These are phyloP conservation scores for Pristionchus exspectatus DNA, from an alignment of 2,888 invertebrate genomes.

Conservation along the genomic window DNA sequence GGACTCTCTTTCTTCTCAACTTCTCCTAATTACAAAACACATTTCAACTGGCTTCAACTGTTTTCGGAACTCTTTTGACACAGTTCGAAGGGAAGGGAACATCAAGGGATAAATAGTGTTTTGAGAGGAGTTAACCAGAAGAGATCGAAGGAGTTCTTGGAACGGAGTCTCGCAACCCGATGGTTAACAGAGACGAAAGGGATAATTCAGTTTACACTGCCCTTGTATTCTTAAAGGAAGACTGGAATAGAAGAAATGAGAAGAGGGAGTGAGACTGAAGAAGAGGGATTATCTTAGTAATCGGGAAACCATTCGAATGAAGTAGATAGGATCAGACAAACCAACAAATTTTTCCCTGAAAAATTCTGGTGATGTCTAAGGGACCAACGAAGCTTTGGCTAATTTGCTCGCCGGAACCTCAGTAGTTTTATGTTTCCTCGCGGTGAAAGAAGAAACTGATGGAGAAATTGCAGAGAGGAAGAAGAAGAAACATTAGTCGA, in stretches of 20 bases:
- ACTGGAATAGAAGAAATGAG: constrained; percentile 13
- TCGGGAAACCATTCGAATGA: not conserved
- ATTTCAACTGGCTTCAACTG: constrained; percentile 1
- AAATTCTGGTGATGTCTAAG: not conserved
- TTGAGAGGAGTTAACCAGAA: not conserved
- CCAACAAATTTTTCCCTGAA: not conserved
- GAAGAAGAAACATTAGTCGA: constrained; percentile 4
- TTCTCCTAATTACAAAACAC: constrained; percentile 25
- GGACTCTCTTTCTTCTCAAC: not conserved
- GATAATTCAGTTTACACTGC: constrained; percentile 26
- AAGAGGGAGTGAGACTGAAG: not conserved
- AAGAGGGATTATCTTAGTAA: constrained; percentile 5
- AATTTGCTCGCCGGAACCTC: constrained; percentile 12
- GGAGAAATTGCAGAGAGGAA: constrained; percentile 5
- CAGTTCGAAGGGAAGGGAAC: not conserved
- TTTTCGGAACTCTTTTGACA: not conserved
- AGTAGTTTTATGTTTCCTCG: constrained; percentile 11
- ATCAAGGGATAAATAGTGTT: not conserved
- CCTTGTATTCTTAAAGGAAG: constrained; percentile 5
- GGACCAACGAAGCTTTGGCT: not conserved
- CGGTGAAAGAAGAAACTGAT: constrained; percentile 13
- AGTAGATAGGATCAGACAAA: not conserved
- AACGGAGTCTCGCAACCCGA: not conserved
- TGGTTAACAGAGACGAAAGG: not conserved
- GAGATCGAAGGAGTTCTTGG: not conserved